phyloP scores from a whole-genome alignment of 2,888 invertebrate genomes.

The Pammene fasciana region DNA sequence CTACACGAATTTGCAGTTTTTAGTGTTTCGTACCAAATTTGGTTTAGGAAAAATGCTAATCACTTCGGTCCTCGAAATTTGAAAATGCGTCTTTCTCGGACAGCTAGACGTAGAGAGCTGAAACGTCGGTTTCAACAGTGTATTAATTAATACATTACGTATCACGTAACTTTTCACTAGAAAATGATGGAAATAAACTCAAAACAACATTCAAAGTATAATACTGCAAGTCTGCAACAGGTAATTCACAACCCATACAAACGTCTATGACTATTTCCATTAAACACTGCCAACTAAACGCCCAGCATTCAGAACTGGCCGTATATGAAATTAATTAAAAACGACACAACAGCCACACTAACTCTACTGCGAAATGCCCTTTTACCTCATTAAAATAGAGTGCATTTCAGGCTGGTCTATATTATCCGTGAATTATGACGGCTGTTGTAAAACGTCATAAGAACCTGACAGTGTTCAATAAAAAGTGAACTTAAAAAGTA shows the following conservation, averaged over 20 bases:
- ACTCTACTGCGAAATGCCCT: background rate
- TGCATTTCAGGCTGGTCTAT: background rate
- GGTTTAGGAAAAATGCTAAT: too few relatives aligned
- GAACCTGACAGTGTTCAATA: background rate
- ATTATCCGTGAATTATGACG: constrained; percentile 31
- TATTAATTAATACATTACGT: too few relatives aligned
- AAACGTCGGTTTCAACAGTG: too few relatives aligned
- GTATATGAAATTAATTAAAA: constrained; percentile 45
- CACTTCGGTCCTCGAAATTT: too few relatives aligned
- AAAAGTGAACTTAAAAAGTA: background rate
- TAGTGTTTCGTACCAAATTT: too few relatives aligned
- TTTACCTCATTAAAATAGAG: background rate
- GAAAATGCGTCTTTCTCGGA: too few relatives aligned
- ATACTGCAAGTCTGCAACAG: constrained; percentile 32
- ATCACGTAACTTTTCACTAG: background rate
- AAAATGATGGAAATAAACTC: background rate
- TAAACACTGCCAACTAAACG: constrained; percentile 49
- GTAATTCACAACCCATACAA: constrained; percentile 34
- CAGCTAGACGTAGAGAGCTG: too few relatives aligned
- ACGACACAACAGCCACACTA: constrained; percentile 11
- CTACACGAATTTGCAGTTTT: too few relatives aligned
- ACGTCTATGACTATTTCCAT: constrained; percentile 45
- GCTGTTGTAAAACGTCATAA: constrained; percentile 14
- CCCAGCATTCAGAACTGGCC: constrained; percentile 55
- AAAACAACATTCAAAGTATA: constrained; percentile 4